These are phyloP conservation scores for Montipora sp. DNA, from an alignment of 64 coral and sea anemone genomes.

Conservation along the genomic window DNA sequence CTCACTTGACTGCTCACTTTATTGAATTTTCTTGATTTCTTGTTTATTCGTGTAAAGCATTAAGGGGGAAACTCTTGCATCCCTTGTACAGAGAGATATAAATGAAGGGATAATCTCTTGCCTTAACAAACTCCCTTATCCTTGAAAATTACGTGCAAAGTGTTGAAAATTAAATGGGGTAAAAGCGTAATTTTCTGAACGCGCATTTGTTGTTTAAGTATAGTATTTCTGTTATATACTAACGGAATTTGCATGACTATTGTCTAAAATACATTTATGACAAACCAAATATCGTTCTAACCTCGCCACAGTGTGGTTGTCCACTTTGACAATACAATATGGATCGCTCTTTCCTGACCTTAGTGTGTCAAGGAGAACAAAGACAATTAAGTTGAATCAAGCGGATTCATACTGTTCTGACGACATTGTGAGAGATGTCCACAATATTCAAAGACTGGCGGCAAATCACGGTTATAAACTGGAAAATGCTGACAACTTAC, in stretches of 20 bases:
- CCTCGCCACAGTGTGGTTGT: constrained; percentile 90
- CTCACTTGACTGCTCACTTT: background rate
- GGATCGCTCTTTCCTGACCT: constrained; percentile 96
- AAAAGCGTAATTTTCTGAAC: too few relatives aligned
- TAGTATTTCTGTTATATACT: background rate
- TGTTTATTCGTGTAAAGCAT: constrained; percentile 25
- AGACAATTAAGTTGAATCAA: constrained; percentile 16
- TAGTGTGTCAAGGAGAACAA: background rate
- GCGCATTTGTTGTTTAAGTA: too few relatives aligned
- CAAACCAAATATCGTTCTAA: background rate
- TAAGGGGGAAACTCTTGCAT: background rate
- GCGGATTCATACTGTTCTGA: too few relatives aligned
- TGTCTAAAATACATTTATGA: background rate
- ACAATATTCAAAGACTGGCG: background rate
- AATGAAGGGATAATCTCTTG: too few relatives aligned
- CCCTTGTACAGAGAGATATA: too few relatives aligned
- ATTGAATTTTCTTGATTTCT: constrained; percentile 7
- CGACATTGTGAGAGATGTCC: background rate
- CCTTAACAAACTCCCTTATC: too few relatives aligned
- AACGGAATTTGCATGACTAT: background rate
- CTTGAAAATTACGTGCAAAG: too few relatives aligned
- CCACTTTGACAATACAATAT: constrained; percentile 90
- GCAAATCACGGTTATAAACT: background rate
- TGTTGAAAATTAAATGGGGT: too few relatives aligned
- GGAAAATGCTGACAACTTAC: constrained; percentile 59